Evolutionary conservation across 2,888 invertebrate genomes (phyloP), one percentile per base, ranked within the genome.

Genomic region (Clusia tigrina): DNA sequence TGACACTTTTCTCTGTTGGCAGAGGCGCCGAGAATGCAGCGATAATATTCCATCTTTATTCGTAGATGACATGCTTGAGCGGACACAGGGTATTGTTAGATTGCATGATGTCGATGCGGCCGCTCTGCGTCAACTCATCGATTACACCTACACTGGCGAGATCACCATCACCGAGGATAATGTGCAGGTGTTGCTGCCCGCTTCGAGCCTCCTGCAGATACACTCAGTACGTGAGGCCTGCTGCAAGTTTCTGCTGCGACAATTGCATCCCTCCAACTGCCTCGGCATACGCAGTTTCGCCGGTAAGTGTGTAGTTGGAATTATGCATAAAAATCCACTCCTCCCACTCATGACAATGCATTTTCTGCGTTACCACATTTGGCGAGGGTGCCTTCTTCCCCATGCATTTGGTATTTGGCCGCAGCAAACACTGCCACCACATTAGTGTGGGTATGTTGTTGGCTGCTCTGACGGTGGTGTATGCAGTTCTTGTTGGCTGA

Each of bases 101-200:
- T 71, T 84, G 20, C 84, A 84, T 62, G 84, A 84, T 66, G 81
- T 84, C 59, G 90, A 90, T 73, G 86, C 89, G 22, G 85, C 86
- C 48, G 90, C 90, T 15, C 85, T 92, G 66, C 86, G 88, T 67
- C 86, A 89, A 67, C 85, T 92, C 59, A 87, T 92, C 63, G 90
- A 91, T 68, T 92, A 91, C 80, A 89, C 91, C 1, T 92, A 92
- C 80, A 90, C 91, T 0, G 91, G 91, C 2, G 89, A 91, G 81
- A 88, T 90, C 61, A 85, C 87, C 62, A 88, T 90, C 52, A 88
- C 87, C 25, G 89, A 90, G 80, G 88, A 87, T 73, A 90, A 89
- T 78, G 89, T 90, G n/a, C 88, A 88, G 82, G 87, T 87, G 66
- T 81, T 92, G 62, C 83, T 92, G 69, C 91, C 91, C 18, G 91